A percentile compares a stretch with the other conserved stretches of the same genome.
These are phyloP conservation scores for Parambassis ranga DNA, from an alignment of 2,797 vertebrate genomes.

Conservation along the genomic window DNA sequence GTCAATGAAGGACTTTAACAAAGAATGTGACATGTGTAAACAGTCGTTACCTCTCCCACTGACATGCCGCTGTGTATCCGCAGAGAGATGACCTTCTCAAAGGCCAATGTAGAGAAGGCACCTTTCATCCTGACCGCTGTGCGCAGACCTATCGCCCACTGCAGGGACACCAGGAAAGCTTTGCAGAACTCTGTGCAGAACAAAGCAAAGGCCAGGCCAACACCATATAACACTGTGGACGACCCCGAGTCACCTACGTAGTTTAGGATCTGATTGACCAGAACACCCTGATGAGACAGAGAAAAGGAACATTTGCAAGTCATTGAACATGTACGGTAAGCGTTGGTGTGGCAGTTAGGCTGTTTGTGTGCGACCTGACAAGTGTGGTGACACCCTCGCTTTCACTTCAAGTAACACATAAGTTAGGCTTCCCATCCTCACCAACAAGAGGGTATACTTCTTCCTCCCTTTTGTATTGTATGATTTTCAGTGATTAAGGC, in stretches of 20 bases:
- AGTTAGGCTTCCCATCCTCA: too few relatives aligned
- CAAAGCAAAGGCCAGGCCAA: conserved; percentile 78
- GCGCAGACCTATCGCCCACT: conserved; percentile 83
- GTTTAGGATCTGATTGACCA: conserved; percentile 79
- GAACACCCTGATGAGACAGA: conserved; percentile 68
- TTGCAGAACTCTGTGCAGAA: conserved; percentile 80
- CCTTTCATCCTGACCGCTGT: conserved; percentile 81
- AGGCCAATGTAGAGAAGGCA: conserved; percentile 78
- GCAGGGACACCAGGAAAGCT: conserved; percentile 69
- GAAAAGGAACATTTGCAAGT: too few relatives aligned
- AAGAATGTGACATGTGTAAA: too few relatives aligned
- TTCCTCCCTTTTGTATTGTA: too few relatives aligned
- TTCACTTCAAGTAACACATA: too few relatives aligned
- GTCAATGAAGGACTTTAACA: too few relatives aligned
- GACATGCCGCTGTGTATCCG: conserved; percentile 71
- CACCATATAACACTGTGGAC: conserved; percentile 43
- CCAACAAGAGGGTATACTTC: too few relatives aligned
- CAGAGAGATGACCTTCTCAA: conserved; percentile 80
- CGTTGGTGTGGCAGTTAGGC: too few relatives aligned
- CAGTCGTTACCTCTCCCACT: conserved; percentile 84
- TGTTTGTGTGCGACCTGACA: too few relatives aligned
- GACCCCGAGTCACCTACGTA: conserved; percentile 38
- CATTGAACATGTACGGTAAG: too few relatives aligned
- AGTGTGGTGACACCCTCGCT: too few relatives aligned
- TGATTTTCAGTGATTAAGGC: too few relatives aligned